Conservation (phyloP, 2,113 vertebrate genomes). For the Zootoca vivipara region DNA sequence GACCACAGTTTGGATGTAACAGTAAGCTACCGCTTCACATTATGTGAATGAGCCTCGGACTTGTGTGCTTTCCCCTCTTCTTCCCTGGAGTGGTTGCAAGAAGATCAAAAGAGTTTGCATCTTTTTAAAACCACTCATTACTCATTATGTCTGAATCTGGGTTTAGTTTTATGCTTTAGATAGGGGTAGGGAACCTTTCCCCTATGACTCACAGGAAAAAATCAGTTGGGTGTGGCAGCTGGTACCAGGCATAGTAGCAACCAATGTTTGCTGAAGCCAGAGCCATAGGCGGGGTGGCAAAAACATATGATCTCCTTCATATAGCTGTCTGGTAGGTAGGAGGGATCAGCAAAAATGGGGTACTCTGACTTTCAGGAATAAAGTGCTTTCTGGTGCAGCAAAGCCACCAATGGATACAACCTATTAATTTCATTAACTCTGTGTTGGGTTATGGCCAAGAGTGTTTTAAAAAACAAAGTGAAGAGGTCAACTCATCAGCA, state of each 20-base stretch:
- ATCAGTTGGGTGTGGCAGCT: no score
- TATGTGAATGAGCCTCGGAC: neutral
- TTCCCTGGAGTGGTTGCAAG: neutral
- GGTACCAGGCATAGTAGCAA: no score
- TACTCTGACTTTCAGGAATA: neutral
- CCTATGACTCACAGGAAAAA: no score
- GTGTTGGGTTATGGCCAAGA: constrained; percentile 7
- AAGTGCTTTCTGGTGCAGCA: neutral
- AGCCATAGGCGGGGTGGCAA: no score
- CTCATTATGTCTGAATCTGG: neutral
- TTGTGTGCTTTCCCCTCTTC: neutral
- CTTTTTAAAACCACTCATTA: neutral
- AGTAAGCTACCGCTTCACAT: neutral
- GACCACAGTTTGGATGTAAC: neutral
- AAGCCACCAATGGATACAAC: neutral
- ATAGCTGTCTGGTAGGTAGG: no score
- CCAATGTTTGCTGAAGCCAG: no score
- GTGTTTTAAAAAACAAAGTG: constrained; percentile 23
- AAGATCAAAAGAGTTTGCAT: neutral
- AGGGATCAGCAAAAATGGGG: neutral
- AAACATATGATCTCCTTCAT: neutral
- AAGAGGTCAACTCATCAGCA: constrained; percentile 40
- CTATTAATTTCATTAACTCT: neutral
- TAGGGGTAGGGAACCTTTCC: no score
- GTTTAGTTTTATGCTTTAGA: neutral